Evolutionary conservation across 2,113 vertebrate species (phyloP), one percentile per base, ranked within the genome.

Genomic region (Tringa solitaria): DNA sequence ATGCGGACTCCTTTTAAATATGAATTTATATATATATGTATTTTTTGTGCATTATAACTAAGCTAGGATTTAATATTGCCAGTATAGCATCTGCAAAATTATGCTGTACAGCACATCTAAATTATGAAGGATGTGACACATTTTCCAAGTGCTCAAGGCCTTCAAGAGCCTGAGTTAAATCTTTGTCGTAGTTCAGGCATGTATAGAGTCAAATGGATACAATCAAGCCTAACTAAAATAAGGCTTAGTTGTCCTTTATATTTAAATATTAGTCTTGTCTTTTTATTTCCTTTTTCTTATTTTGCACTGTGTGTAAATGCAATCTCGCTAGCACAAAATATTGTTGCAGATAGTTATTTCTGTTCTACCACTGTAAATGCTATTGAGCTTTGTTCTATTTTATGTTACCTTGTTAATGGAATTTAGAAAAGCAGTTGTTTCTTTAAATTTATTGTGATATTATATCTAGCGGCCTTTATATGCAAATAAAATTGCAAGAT

Each of bases 401-500:
- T 99, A 98, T 98, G 98, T 99, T 99, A 98, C 96, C 97, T 98
- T 98, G 98, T 98, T 98, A 98, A 99, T 98, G 98, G 98, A 98
- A 98, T 98, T 98, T 99, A 99, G 99, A 98, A 98, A 98, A 98
- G 97, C 98, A 98, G 98, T 91, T 98, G 97, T 98, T 98, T 97
- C 98, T 99, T 99, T 99, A 98, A 98, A 98, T 99, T 99, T 98
- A 98, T 99, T 99, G 99, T 99, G 99, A 99, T 98, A 98, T 98
- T 99, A 99, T 98, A 99, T 99, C 99, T 99, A 99, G 99, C 98
- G 98, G 99, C 99, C 99, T 99, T 99, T 99, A 99, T 99, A 99
- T 99, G 99, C 99, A 99, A 99, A 99, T 99, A 99, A 99, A 99
- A 99, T 99, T 99, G 99, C 99, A 99, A 99, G 99, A 99, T 99